Conservation (phyloP, 2,888 invertebrate species). For the Crematogaster levior region DNA sequence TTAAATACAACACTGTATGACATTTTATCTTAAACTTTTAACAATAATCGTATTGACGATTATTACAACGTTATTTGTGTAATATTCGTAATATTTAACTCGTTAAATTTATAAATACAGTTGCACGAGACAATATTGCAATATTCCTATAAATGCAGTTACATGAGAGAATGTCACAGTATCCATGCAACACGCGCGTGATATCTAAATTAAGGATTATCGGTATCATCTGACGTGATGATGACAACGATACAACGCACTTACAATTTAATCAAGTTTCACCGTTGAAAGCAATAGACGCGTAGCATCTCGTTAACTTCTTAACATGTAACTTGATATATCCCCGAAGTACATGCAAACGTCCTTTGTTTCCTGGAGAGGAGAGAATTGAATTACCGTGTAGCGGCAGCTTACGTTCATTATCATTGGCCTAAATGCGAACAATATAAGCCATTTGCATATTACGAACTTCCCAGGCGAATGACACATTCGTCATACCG, state of each 20-base stretch:
- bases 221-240: conserved; percentile 8
- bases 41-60: background rate
- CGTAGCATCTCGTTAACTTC: conserved; percentile 24
- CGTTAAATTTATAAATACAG: background rate
- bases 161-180: background rate
- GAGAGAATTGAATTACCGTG: conserved; percentile 47
- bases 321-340: conserved; percentile 39
- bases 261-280: conserved; percentile 25
- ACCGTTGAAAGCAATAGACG: conserved; percentile 25
- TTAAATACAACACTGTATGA: background rate
- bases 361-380: conserved; percentile 21
- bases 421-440: conserved; percentile 49
- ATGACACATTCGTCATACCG: conserved; percentile 9
- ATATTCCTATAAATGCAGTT: background rate
- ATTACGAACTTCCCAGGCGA: background rate
- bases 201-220: conserved; percentile 20
- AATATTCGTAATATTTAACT: background rate
- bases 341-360: conserved; percentile 33
- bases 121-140: background rate
- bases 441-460: conserved; percentile 42
- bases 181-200: background rate
- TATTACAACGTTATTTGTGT: background rate
- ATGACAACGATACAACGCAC: conserved; percentile 19
- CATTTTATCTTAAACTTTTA: background rate
- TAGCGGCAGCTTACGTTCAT: conserved; percentile 29